phyloP scores from a whole-genome alignment of 53 echinoderm and acorn worm genomes.

The Luidia sarsii region DNA sequence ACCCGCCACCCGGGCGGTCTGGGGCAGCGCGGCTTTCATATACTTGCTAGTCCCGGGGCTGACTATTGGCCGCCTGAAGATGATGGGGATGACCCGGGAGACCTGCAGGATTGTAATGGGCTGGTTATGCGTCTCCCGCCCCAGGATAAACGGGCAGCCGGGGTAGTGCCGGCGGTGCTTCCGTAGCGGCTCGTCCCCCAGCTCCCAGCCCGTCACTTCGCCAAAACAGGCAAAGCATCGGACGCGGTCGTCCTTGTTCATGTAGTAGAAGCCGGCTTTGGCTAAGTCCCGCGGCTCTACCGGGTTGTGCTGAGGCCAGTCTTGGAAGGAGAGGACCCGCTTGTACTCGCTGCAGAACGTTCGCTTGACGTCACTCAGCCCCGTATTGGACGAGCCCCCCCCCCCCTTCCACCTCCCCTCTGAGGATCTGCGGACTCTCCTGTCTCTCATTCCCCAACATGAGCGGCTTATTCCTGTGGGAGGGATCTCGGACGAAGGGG shows the following conservation, averaged over 20 bases:
- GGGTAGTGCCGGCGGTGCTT: constrained; percentile 81
- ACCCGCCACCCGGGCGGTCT: constrained; percentile 48
- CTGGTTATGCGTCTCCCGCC: constrained; percentile 68
- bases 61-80: constrained; percentile 13
- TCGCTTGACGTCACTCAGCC: constrained; percentile 20
- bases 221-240: constrained; percentile 97
- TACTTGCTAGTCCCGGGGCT: background rate
- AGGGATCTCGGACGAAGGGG: constrained; percentile 57
- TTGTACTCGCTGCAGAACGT: constrained; percentile 77
- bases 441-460: too few species aligned
- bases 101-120: constrained; percentile 63
- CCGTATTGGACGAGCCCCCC: constrained; percentile 2
- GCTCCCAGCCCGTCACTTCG: constrained; percentile 77
- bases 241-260: constrained; percentile 62
- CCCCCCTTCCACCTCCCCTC: too few species aligned
- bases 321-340: constrained; percentile 79
- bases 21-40: constrained; percentile 18
- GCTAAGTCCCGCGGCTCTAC: constrained; percentile 77
- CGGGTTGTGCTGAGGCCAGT: constrained; percentile 76
- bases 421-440: too few species aligned
- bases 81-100: constrained; percentile 20
- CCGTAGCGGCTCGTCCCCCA: constrained; percentile 56
- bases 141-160: constrained; percentile 80
- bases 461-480: constrained; percentile 41
- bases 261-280: constrained; percentile 80